Percentiles rank a stretch among this genome's conserved stretches.
These are phyloP conservation scores for Antechinus stuartii DNA, from an alignment of 2,113 vertebrate species.

Conservation along the genomic window DNA sequence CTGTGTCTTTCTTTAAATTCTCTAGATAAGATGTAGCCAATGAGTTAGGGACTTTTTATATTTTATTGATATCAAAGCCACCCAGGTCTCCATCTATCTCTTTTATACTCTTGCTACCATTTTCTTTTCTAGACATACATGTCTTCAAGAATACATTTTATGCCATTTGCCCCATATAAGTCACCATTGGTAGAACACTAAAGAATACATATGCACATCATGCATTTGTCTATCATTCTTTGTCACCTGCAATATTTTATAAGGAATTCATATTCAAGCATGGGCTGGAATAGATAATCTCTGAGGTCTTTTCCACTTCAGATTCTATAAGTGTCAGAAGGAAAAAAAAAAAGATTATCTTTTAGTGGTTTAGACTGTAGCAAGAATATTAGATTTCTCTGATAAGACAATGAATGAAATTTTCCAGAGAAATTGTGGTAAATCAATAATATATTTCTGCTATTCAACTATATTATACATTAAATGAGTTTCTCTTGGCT, in stretches of 20 bases:
- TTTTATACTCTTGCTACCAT: neutral
- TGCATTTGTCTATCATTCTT: neutral
- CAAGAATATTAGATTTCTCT: neutral
- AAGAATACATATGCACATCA: neutral
- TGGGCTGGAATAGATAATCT: neutral
- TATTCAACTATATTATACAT: neutral
- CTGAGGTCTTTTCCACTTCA: neutral
- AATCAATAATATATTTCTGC: neutral
- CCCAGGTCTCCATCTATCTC: neutral
- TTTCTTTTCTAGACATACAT: neutral
- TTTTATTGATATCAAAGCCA: neutral
- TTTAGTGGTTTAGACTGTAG: neutral
- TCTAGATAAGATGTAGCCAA: neutral
- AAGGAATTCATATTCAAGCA: neutral
- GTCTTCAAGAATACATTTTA: neutral
- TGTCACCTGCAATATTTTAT: neutral
- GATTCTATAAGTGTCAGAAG: neutral
- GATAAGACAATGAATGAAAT: neutral
- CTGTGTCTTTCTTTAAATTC: neutral
- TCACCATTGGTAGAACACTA: neutral
- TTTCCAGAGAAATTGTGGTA: conserved; percentile 12
- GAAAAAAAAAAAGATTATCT: neutral
- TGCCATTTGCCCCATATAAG: neutral
- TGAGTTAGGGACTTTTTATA: neutral
- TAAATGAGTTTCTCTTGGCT: neutral